These are phyloP conservation scores for Gobiocypris rarus DNA, from an alignment of 2,113 vertebrate species.

Conservation along the genomic window DNA sequence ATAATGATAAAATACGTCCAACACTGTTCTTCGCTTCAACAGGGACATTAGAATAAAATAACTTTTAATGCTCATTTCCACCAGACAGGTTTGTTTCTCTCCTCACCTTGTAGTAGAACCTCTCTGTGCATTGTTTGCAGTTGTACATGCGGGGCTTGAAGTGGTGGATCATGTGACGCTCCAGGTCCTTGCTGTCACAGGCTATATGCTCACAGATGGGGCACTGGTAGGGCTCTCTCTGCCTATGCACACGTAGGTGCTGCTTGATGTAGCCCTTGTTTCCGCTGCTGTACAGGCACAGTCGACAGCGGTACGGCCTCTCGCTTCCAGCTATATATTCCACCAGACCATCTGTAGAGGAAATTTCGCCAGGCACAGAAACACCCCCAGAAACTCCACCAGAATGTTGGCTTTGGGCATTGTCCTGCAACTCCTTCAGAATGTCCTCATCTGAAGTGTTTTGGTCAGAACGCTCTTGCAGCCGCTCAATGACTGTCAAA, in stretches of 20 bases:
- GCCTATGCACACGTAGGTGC: constrained; percentile 91
- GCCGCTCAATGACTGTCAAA: constrained; percentile 93
- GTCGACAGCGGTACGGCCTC: constrained; percentile 88
- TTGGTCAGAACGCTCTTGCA: constrained; percentile 94
- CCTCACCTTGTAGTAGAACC: constrained; percentile 94
- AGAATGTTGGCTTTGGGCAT: constrained; percentile 83
- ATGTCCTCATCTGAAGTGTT: constrained; percentile 95
- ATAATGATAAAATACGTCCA: not conserved
- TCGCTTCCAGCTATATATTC: constrained; percentile 86
- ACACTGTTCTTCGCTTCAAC: not conserved
- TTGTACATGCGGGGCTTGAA: constrained; percentile 91
- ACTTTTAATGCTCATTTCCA: not conserved
- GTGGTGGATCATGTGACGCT: constrained; percentile 96
- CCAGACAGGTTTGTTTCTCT: not conserved
- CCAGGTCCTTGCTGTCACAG: constrained; percentile 86
- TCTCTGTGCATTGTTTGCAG: constrained; percentile 86
- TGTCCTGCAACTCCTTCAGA: constrained; percentile 92
- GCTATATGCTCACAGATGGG: constrained; percentile 96
- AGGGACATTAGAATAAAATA: not conserved
- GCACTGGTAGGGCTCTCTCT: constrained; percentile 93
- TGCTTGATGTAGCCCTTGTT: constrained; percentile 98
- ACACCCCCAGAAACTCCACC: constrained; percentile 28
- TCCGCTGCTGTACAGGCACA: constrained; percentile 92
- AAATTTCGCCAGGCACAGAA: constrained; percentile 27
- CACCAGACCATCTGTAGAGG: constrained; percentile 74